Evolutionary conservation across 2,888 invertebrate species (phyloP), one percentile per base, ranked within the genome.

Genomic region (Nyleta sp.): DNA sequence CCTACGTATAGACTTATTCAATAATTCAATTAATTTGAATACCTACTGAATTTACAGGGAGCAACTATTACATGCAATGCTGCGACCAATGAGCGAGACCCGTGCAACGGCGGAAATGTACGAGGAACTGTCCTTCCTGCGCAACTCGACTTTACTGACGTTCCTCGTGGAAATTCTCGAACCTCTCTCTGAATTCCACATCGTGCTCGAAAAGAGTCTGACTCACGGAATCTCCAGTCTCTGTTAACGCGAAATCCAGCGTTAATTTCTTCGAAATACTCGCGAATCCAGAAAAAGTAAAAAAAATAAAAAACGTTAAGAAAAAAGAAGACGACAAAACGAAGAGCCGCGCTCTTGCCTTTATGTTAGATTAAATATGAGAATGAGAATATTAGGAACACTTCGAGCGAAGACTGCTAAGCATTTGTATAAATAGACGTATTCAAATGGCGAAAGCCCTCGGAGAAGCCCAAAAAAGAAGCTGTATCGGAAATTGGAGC

Each of bases 41-140:
- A 20, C n/a, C n/a, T 53, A 40, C 22, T 53, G 11, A 22, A 11
- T 70, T 91, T 24, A 44, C 40, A 97, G 97, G 85, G 97, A 97
- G 89, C 96, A 96, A 90, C 93, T 97, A 89, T 92, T 99, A 60
- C 97, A 98, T 88, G 94, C 96, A 68, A 96, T 98, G 94, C 92
- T 99, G 65, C 94, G 95, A n/a, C 96, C 97, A 52, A 96, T 99
- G 94, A 95, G 98, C 1, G 92, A 95, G 86, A 96, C 97, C 15
- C 95, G 97, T 78, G 95, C 97, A 4, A 98, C 98, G 0, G 91
- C 92, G 6, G 97, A 98, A 88, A 97, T 99, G 97, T 99, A 98
- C 88, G 99, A 99, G 88, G 98, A 99, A 88, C 95, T 95, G 84
- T 98, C 99, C 62, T 99, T 99, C 91, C 92, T 99, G 76, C 94